Percentiles rank a stretch among this genome's conserved stretches.
Conservation (phyloP, 2,797 vertebrate genomes). For the Sus cebifrons region DNA sequence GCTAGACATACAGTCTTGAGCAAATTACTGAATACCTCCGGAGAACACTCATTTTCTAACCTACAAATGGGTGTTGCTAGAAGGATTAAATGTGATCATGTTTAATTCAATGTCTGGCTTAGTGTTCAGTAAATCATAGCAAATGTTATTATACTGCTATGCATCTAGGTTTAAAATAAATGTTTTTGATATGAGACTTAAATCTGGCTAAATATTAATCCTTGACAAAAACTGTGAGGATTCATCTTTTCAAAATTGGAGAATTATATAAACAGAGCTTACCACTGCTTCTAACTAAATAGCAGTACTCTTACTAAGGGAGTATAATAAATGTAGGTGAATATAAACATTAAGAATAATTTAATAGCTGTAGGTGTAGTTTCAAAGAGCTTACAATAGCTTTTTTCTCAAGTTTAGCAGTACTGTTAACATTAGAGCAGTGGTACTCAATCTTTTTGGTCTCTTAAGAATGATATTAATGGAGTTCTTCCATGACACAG, state of each 20-base stretch:
- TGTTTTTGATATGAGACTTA: constrained; percentile 41
- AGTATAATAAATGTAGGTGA: constrained; percentile 6
- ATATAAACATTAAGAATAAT: constrained; percentile 31
- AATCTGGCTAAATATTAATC: constrained; percentile 23
- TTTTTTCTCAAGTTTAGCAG: constrained; percentile 25
- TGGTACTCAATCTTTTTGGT: constrained; percentile 23
- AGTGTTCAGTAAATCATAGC: constrained; percentile 33
- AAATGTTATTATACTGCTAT: constrained; percentile 14
- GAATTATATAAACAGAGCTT: constrained; percentile 47
- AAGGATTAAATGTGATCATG: constrained; percentile 23
- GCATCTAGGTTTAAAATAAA: constrained; percentile 6
- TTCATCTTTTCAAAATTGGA: constrained; percentile 16
- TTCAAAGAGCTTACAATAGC: constrained; percentile 26
- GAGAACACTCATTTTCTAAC: constrained; percentile 38
- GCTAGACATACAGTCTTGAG: not conserved
- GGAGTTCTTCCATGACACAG: not conserved
- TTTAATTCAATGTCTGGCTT: not conserved
- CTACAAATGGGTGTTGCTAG: constrained; percentile 15
- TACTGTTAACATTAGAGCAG: not conserved
- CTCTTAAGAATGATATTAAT: constrained; percentile 67
- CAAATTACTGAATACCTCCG: not conserved
- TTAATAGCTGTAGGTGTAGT: constrained; percentile 30
- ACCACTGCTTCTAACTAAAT: constrained; percentile 35
- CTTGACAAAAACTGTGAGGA: constrained; percentile 45
- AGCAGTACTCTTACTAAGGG: constrained; percentile 46